These are phyloP conservation scores for Oscheius sp. DNA, from an alignment of 1,140 invertebrate species.

Conservation along the genomic window DNA sequence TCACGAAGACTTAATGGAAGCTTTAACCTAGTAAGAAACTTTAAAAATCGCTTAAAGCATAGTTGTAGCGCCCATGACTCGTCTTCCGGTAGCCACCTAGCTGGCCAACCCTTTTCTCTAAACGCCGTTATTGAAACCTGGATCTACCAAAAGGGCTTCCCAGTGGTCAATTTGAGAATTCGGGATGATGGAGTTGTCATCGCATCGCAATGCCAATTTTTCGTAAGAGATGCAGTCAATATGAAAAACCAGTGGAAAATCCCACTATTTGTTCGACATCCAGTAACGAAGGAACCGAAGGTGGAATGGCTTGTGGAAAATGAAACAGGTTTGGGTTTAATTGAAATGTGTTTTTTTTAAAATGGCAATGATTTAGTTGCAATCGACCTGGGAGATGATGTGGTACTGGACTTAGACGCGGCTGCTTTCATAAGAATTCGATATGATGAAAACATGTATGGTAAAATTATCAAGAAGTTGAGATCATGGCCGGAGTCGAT, in stretches of 20 bases:
- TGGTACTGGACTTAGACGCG: neutral
- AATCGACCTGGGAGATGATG: neutral
- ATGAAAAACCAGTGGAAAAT: neutral
- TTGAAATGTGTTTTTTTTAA: neutral
- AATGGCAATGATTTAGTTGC: neutral
- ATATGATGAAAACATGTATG: neutral
- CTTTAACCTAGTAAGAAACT: slow-evolving; percentile 18
- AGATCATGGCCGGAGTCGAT: neutral
- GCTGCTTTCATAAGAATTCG: neutral
- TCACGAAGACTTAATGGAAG: slow-evolving; percentile 31
- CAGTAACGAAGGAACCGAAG: neutral
- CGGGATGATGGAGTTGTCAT: slow-evolving; percentile 19
- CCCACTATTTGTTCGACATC: neutral
- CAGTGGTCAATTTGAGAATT: slow-evolving; percentile 4
- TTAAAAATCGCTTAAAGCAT: slow-evolving; percentile 2
- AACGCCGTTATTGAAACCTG: slow-evolving; percentile 26
- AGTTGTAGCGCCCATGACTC: slow-evolving; percentile 19
- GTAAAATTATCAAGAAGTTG: neutral
- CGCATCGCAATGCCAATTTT: neutral
- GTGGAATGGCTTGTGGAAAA: neutral
- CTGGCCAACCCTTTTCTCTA: slow-evolving; percentile 15
- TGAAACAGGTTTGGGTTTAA: neutral
- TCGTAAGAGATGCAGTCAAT: neutral
- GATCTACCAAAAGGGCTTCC: slow-evolving; percentile 16
- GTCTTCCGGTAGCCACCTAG: slow-evolving; percentile 8